Base-by-base conservation (phyloP, 2,797 vertebrate genomes). In the Molossus alvarezi region DNA sequence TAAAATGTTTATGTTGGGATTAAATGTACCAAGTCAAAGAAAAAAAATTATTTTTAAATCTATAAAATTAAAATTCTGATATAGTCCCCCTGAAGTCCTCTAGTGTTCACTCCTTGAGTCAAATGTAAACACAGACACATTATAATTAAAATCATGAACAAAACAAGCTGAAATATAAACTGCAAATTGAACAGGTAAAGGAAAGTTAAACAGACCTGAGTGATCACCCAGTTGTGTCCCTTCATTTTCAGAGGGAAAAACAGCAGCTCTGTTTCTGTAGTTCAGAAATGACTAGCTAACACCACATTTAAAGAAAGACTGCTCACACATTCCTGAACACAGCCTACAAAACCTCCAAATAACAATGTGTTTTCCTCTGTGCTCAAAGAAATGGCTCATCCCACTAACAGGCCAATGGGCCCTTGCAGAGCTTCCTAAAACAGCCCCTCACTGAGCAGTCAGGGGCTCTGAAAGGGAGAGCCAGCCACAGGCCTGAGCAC, bases 11-110 rank as follows among this genome's bases (percentile, higher is more conserved):
- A 80, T 87, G 21, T 41, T 75, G 53, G 20, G 15, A 58, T 92
- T 92, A 95, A 94, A 90, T 69, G 6, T 85, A 45, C 55, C 73
- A 93, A 60, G 25, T 14, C 41, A 48, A 71, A 83, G 55, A 65
- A 93, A 82, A 33, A 33, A 33, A 33, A 33, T 33, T 33, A 33
- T 33, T 33, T 33, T 33, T 33, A 33, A 64, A 64, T 64, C 60
- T 27, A 25, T 64, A 25, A 69, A 79, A 92, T 29, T 60, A 79
- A n/a, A 87, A 71, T 51, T 37, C 55, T 69, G 1, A 33, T 45
- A 41, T 41, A 80, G 17, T 11, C 27, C 11, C 72, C 65, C 23
- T n/a, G 10, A 72, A 53, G 13, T 77, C 88, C n/a, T 72, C 41
- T 53, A 72, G 57, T 72, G 55, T 55, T 72, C 25, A 64, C 55